Base-by-base conservation (phyloP, 2,888 invertebrate genomes). In the Lordiphosa andalusiaca region DNA sequence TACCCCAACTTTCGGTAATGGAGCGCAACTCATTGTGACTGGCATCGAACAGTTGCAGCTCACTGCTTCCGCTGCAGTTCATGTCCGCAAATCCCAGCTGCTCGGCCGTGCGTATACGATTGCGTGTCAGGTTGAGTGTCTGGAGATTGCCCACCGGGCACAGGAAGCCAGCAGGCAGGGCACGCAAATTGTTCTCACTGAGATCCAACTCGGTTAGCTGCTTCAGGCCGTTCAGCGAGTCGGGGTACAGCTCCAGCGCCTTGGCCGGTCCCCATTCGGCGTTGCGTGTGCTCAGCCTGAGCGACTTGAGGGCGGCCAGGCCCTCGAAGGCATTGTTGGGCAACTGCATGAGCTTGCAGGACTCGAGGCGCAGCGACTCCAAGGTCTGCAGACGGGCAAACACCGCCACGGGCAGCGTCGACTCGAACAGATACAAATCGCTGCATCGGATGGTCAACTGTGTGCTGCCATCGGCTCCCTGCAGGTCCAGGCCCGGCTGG, bases 131-230 rank as follows among this genome's bases (percentile, higher is more conserved):
- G 91, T 97, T 97, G 56, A 97, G 90, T 53, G 93, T 92, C 88
- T 95, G 95, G 55, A 96, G 91, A 90, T 95, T 95, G 74, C 93
- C 92, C 82, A 96, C 90, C 21, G 93, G 93, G 88, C 96, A 96
- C 72, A 96, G 93, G 75, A 93, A 93, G 69, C 93, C 94, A 62
- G 93, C 93, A 39, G 96, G 96, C 86, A 96, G 89, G 50, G 93
- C 92, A 78, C 94, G 92, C 74, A 97, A 92, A 90, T 96, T 96
- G 91, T 95, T 96, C 88, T 94, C 93, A 82, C 94, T 93, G 88
- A 97, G 91, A 90, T 96, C 94, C 83, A 96, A 91, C 66, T 92
- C 92, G 86, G 95, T 95, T 46, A 97, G 91, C 90, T 96, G 95
- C 82, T 93, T 93, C 53, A 97, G 91, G 65, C 95, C 95, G 81